Base-by-base conservation (phyloP, 2,888 invertebrate species). In the Andrena fulva region DNA sequence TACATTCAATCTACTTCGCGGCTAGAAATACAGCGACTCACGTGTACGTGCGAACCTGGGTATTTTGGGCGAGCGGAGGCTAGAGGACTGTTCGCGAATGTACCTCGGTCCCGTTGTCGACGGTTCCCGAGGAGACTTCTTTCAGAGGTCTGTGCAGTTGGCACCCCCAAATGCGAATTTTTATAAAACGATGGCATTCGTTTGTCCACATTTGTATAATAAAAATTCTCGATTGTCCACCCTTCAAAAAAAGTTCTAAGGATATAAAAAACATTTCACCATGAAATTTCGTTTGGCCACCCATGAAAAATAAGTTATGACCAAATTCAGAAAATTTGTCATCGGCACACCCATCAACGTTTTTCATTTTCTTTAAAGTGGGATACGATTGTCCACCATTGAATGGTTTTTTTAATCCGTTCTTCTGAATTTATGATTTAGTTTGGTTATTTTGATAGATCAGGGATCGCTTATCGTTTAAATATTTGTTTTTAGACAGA, bases 31-130 rank as follows among this genome's bases (percentile, higher is more conserved):
- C 81, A 77, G 68, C 69, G 66, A 76, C 50, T 59, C 63, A 59
- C 77, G 27, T 62, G 78, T 69, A 67, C 71, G 48, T 20, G 74
- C 60, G 71, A 69, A 20, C 50, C 68, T 56, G 62, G 76, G 77
- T 89, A 89, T 89, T 89, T 89, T 89, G 31, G 87, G 88, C 85
- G 66, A 68, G 67, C 56, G 10, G 24, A 12, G 10, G 24, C 42
- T 56, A 52, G 73, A 72, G 59, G 29, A 63, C 2, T 62, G 75
- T 35, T 71, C 74, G 42, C 48, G 42, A 16, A 73, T 62, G 64
- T 60, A 35, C 63, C 63, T 50, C 50, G n/a, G 69, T 31, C 62
- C 52, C 75, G 67, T 42, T 16, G 68, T 5, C n/a, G 20, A 66
- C 10, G 29, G 42, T 10, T 54, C 16, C 33, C 12, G 33, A 20